These are phyloP conservation scores for Aphodius granarius DNA, from an alignment of 2,888 invertebrate genomes.

Conservation along the genomic window DNA sequence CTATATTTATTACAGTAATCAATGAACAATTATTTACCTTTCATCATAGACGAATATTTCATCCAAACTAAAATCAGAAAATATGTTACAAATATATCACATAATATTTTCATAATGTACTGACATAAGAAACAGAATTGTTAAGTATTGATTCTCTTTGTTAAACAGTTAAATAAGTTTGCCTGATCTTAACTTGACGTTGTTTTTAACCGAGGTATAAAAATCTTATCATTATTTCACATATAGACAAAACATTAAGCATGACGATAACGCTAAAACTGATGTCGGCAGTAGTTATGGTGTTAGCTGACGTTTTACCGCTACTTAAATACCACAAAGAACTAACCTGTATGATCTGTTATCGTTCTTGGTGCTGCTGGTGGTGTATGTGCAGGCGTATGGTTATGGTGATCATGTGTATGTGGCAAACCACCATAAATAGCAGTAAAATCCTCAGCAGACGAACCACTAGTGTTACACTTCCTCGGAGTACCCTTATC, in stretches of 20 bases:
- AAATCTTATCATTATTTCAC: too few species aligned
- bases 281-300: too few species aligned
- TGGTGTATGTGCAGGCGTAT: slow-evolving; percentile 72
- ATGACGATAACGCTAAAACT: too few species aligned
- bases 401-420: slow-evolving; percentile 57
- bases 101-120: background rate
- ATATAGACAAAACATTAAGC: too few species aligned
- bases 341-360: slow-evolving; percentile 53
- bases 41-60: background rate
- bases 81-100: background rate
- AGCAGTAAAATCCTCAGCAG: slow-evolving; percentile 86
- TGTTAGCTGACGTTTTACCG: too few species aligned
- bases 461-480: slow-evolving; percentile 79
- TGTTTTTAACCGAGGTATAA: too few species aligned
- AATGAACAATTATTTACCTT: background rate
- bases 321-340: background rate
- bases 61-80: background rate
- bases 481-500: slow-evolving; percentile 61
- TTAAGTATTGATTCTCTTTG: too few species aligned
- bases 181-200: too few species aligned
- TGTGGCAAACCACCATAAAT: slow-evolving; percentile 69
- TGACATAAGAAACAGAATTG: too few species aligned
- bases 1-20: background rate
- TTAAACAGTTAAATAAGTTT: too few species aligned
- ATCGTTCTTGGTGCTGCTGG: slow-evolving; percentile 56